Conservation (phyloP, 2,888 invertebrate species). For the Tetanocera ferruginea region DNA sequence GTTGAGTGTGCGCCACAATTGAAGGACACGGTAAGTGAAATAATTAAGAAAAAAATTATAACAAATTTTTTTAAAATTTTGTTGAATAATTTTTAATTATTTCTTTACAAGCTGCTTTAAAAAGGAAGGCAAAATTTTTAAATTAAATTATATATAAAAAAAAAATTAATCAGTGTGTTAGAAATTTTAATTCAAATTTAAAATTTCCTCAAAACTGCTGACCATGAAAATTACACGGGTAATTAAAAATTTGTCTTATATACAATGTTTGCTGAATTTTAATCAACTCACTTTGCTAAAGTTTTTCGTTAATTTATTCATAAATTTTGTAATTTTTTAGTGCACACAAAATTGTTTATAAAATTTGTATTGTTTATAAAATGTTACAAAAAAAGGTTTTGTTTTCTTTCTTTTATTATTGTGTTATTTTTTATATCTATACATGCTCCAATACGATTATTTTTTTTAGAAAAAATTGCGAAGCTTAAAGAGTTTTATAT, state of each 20-base stretch:
- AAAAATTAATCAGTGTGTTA: neutral
- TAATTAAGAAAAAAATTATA: neutral
- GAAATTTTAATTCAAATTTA: neutral
- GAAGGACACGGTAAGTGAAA: conserved; percentile 63
- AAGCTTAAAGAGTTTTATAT: no score
- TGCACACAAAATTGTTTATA: neutral
- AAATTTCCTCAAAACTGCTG: neutral
- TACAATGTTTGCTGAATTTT: neutral
- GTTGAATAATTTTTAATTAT: neutral
- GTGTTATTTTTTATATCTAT: no score
- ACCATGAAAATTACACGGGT: neutral
- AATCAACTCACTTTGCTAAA: neutral
- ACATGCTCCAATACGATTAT: no score
- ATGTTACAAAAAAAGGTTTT: no score
- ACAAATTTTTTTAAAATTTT: neutral
- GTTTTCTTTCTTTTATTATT: no score
- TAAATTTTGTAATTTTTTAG: neutral
- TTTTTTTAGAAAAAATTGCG: no score
- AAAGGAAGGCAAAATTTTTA: conserved; percentile 5
- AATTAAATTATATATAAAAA: neutral
- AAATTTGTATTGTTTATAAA: no score
- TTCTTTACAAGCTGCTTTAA: conserved; percentile 11
- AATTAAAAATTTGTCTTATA: neutral
- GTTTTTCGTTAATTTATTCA: neutral
- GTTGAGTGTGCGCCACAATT: conserved; percentile 56